phyloP scores from a whole-genome alignment of 2,888 invertebrate genomes.

The Chloroclystis v-ata region DNA sequence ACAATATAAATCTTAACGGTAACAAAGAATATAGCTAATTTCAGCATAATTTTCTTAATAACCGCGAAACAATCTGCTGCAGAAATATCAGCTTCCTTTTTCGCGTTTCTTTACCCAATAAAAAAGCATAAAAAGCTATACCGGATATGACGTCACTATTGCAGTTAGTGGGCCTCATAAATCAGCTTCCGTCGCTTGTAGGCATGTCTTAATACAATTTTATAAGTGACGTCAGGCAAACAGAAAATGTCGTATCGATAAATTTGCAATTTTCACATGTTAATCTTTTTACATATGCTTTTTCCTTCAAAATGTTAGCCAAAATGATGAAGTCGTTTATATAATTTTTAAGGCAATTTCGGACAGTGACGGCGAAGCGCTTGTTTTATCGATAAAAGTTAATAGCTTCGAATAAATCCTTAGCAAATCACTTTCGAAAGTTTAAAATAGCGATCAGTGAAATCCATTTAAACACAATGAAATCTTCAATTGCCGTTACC shows the following conservation, averaged over 20 bases:
- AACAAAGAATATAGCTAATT: too few relatives aligned
- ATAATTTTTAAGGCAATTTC: too few relatives aligned
- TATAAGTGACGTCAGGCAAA: slow-evolving; percentile 49
- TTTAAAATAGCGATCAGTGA: background rate
- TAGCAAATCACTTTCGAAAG: background rate
- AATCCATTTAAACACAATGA: background rate
- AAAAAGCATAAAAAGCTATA: slow-evolving; percentile 17
- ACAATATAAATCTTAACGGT: too few relatives aligned
- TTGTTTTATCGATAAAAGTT: too few relatives aligned
- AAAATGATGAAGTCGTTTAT: too few relatives aligned
- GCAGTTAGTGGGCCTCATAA: slow-evolving; percentile 59
- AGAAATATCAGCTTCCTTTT: slow-evolving; percentile 13
- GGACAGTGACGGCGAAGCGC: too few relatives aligned
- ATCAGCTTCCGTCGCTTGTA: slow-evolving; percentile 59
- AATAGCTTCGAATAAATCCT: background rate
- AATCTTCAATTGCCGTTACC: background rate
- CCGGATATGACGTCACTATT: slow-evolving; percentile 33
- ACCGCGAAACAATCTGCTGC: background rate
- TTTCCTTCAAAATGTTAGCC: too few relatives aligned
- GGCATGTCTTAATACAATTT: slow-evolving; percentile 71
- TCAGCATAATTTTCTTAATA: too few relatives aligned
- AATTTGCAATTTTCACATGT: background rate
- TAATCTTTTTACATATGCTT: background rate
- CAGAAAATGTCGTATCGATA: slow-evolving; percentile 26
- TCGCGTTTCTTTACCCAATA: slow-evolving; percentile 14